Conservation (phyloP, 2,113 vertebrate genomes). For the Sarotherodon lohbergeri region DNA sequence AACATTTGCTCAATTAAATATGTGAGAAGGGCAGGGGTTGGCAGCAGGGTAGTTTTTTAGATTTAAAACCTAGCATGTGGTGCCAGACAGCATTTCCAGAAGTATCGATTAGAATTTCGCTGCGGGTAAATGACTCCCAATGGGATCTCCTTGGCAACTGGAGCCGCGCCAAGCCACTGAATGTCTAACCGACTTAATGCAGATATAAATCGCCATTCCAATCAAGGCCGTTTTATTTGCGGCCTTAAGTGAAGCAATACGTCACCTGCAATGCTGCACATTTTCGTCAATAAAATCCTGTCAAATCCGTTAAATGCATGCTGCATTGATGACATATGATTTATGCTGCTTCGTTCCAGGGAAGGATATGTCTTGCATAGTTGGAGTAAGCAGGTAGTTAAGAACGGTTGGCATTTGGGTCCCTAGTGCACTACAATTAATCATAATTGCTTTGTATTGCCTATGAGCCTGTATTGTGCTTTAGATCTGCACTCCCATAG, state of each 20-base stretch:
- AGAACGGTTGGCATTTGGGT: neutral
- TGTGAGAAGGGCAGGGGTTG: slow-evolving; percentile 25
- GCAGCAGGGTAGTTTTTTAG: slow-evolving; percentile 21
- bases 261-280: slow-evolving; percentile 39
- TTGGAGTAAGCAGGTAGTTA: neutral
- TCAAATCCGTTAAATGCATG: slow-evolving; percentile 53
- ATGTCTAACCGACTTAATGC: slow-evolving; percentile 66
- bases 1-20: slow-evolving; percentile 61
- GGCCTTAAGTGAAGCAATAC: slow-evolving; percentile 57
- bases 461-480: neutral
- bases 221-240: slow-evolving; percentile 71
- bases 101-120: slow-evolving; percentile 75
- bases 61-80: slow-evolving; percentile 46
- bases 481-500: neutral
- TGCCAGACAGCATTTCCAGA: slow-evolving; percentile 54
- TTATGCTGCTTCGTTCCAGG: slow-evolving; percentile 29
- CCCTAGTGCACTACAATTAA: neutral
- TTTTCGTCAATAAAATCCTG: slow-evolving; percentile 68
- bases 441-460: neutral
- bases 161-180: slow-evolving; percentile 64
- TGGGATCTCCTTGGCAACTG: slow-evolving; percentile 65
- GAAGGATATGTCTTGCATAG: neutral
- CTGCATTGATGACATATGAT: slow-evolving; percentile 35
- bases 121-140: slow-evolving; percentile 70
- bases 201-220: slow-evolving; percentile 76